phyloP scores from a whole-genome alignment of 2,113 vertebrate species.

The Jacana jacana region DNA sequence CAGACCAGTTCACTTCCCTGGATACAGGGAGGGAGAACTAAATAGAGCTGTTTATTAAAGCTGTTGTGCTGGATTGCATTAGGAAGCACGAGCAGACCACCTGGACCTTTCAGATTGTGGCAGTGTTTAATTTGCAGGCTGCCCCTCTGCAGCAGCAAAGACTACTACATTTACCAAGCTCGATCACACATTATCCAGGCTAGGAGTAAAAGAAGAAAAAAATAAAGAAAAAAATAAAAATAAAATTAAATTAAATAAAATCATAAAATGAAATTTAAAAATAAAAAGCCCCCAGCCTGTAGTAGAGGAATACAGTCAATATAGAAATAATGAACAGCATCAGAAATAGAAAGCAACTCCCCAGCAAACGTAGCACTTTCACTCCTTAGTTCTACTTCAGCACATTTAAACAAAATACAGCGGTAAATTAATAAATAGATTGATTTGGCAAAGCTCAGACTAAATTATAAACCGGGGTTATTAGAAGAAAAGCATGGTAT shows the following conservation, averaged over 20 bases:
- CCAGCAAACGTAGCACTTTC: conserved; percentile 56
- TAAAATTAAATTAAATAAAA: conserved; percentile 1
- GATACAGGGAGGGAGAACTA: conserved; percentile 81
- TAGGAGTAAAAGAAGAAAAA: conserved; percentile 60
- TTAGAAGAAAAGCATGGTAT: conserved; percentile 48
- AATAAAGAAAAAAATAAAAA: conserved; percentile 19
- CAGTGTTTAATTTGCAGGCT: conserved; percentile 83
- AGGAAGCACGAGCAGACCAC: conserved; percentile 81
- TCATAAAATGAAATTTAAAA: too few species aligned
- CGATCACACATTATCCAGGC: conserved; percentile 71
- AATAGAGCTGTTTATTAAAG: conserved; percentile 89
- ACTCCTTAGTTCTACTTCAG: conserved; percentile 56
- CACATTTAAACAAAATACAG: conserved; percentile 53
- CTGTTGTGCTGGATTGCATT: conserved; percentile 84
- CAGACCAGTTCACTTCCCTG: conserved; percentile 82
- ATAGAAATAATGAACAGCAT: conserved; percentile 66
- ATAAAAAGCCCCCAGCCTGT: conserved; percentile 17
- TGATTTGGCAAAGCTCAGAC: conserved; percentile 42
- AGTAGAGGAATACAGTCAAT: conserved; percentile 49
- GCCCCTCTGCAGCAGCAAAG: conserved; percentile 75
- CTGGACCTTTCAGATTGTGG: conserved; percentile 84
- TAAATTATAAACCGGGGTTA: conserved; percentile 40
- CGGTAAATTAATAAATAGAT: conserved; percentile 34
- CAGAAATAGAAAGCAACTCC: conserved; percentile 58
- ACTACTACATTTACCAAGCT: conserved; percentile 74